phyloP scores from a whole-genome alignment of 2,797 vertebrate genomes.

The Heterohyrax brucei region DNA sequence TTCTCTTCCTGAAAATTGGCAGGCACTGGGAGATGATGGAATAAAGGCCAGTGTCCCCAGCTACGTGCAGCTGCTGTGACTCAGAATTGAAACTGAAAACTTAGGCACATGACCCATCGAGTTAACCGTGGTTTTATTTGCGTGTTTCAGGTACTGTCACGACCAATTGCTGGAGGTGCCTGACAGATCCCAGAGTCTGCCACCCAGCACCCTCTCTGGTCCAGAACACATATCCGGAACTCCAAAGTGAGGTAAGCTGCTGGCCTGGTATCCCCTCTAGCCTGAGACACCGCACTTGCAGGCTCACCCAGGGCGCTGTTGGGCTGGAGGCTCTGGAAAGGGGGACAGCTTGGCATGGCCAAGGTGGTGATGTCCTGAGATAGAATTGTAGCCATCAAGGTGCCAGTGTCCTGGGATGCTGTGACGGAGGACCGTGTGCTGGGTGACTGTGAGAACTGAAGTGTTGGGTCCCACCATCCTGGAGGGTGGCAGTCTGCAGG shows the following conservation, averaged over 20 bases:
- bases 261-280: background rate
- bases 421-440: no score
- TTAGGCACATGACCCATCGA: fast-evolving
- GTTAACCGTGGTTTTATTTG: background rate
- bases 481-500: no score
- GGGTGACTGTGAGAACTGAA: no score
- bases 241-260: fast-evolving
- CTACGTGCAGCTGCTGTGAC: fast-evolving
- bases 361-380: background rate
- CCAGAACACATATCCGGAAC: background rate
- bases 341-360: background rate
- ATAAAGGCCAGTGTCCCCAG: background rate
- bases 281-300: no score
- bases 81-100: background rate
- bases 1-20: background rate
- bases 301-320: no score
- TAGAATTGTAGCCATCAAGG: no score
- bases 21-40: background rate
- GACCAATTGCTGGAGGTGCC: background rate
- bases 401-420: no score
- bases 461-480: no score
- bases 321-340: no score
- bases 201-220: background rate
- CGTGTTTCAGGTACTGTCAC: background rate
- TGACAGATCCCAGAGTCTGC: background rate